Percentiles rank a stretch among this genome's conserved stretches.
Evolutionary conservation across 2,113 vertebrate species (phyloP).

Genomic region (Kryptolebias marmoratus): DNA sequence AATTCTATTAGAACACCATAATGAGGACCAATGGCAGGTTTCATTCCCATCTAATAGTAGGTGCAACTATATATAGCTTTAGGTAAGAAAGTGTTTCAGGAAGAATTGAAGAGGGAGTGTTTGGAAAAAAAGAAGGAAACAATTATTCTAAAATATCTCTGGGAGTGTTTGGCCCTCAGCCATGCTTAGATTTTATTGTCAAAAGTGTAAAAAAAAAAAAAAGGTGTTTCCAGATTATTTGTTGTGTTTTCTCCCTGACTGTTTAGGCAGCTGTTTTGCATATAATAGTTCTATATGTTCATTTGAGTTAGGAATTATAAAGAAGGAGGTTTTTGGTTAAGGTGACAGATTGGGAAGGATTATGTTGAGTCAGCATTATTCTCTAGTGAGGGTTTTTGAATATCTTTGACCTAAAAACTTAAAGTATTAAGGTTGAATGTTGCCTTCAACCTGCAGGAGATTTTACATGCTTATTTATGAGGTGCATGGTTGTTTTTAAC

Average conservation of each 20-base stretch:
- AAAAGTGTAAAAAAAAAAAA: conserved; percentile 69
- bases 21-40: conserved; percentile 91
- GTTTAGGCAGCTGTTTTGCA: conserved; percentile 43
- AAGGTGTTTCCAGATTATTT: conserved; percentile 88
- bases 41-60: conserved; percentile 89
- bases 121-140: conserved; percentile 84
- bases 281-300: conserved; percentile 31
- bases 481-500: background rate
- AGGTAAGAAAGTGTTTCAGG: conserved; percentile 33
- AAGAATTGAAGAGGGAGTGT: conserved; percentile 50
- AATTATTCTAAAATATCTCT: conserved; percentile 82
- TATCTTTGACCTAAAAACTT: too few species aligned
- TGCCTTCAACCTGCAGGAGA: too few species aligned
- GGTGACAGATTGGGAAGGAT: conserved; percentile 14
- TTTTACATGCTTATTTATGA: background rate
- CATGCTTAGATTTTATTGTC: conserved; percentile 70
- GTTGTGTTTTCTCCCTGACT: conserved; percentile 57
- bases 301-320: conserved; percentile 40
- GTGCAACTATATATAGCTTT: conserved; percentile 41
- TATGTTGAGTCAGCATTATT: too few species aligned
- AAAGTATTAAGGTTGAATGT: too few species aligned
- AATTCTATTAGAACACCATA: conserved; percentile 92
- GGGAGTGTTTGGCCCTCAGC: conserved; percentile 79
- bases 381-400: too few species aligned
- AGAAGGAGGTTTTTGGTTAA: conserved; percentile 27